These are phyloP conservation scores for Colius striatus DNA, from an alignment of 2,113 vertebrate genomes.

Conservation along the genomic window DNA sequence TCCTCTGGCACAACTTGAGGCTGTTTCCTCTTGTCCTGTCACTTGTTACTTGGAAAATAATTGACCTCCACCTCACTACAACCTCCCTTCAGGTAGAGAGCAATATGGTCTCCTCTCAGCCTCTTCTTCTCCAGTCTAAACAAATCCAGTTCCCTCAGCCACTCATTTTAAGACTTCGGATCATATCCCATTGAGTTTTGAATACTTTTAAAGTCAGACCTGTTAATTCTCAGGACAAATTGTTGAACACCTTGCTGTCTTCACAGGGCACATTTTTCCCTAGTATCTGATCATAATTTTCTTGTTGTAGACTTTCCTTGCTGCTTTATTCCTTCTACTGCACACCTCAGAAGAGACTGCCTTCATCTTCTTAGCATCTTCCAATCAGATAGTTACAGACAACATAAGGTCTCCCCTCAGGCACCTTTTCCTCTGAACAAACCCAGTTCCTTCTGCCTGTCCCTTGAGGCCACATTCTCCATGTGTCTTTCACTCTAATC, in stretches of 20 bases:
- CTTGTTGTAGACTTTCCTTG: background rate
- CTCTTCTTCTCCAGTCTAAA: too few species aligned
- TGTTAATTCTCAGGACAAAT: background rate
- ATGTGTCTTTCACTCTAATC: rapidly evolving
- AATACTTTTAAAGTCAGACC: background rate
- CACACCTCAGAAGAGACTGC: background rate
- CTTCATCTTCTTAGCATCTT: background rate
- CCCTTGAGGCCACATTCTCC: rapidly evolving
- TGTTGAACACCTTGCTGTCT: background rate
- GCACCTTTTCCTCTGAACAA: background rate
- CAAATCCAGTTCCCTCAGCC: too few species aligned
- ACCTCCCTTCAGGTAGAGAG: too few species aligned
- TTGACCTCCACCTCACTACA: too few species aligned
- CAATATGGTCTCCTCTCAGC: too few species aligned
- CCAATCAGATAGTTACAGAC: background rate
- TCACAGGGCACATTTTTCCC: background rate
- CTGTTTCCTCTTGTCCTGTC: too few species aligned
- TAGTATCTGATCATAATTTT: background rate
- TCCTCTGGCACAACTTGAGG: too few species aligned
- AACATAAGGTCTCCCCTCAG: background rate
- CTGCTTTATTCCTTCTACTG: background rate
- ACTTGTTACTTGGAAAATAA: too few species aligned
- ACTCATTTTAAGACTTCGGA: too few species aligned
- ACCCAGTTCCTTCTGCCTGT: background rate
- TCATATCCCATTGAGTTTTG: background rate